Evolutionary conservation across 1,140 invertebrate species (phyloP), one percentile per base, ranked within the genome.

Genomic region (Atopsyche davidsoni): DNA sequence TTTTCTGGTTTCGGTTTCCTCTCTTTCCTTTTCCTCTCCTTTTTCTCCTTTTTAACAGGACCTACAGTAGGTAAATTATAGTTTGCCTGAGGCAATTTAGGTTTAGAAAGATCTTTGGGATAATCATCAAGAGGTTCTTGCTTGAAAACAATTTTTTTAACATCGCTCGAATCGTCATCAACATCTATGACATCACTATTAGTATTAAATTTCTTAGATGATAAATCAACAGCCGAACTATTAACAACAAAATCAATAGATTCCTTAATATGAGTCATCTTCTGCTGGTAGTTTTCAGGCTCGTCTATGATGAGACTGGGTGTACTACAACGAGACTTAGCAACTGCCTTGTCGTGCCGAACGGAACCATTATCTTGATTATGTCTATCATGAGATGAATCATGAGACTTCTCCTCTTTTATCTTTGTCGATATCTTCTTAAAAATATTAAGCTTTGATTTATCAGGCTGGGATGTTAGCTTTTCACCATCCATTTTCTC

Each of bases 381-480:
- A 32, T 42, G 39, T 25, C 41, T 34, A 23, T 53, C 51, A 17
- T 24, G 9, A n/a, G 24, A 73, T 68, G 58, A 66, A 54, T 75
- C 77, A 53, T 69, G 67, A 59, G 60, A 56, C 21, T 74, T 77
- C 56, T 82, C 80, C 59, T 83, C 81, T 68, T 84, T 87, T 13
- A 81, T 79, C 72, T 86, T 87, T 62, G 72, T 73, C 42, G 84
- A 81, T 60, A 89, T 86, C 69, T 89, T 89, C 62, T 88, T 90
- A 58, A 90, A 87, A 62, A 90, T 87, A 70, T 89, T 89, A 18
- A 88, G 65, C 65, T 90, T 90, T 63, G 82, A 85, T 64, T 81
- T 85, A 63, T 89, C 85, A 1, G 86, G 86, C 64, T 89, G 86
- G 2, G 78, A 81, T 1, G 80, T 76, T 16, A 89, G 64, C 69